Evolutionary conservation across 2,113 vertebrate species (phyloP), one percentile per base, ranked within the genome.

Genomic region (Oxyruncus cristatus): DNA sequence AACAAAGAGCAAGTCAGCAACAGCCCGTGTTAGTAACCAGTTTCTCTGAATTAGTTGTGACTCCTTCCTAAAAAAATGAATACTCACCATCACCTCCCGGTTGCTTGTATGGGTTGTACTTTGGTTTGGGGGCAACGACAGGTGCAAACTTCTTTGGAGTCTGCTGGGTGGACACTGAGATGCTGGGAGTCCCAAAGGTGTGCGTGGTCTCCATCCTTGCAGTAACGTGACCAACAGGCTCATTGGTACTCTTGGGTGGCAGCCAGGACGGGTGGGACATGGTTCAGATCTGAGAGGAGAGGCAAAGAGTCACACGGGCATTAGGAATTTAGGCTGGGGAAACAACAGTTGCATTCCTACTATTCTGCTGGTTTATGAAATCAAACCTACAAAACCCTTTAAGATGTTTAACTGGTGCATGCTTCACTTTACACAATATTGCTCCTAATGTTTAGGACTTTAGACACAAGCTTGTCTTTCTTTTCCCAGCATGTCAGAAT

Each of bases 161-260:
- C 96, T 99, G 99, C 72, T 99, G 99, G 90, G 99, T 99, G 33
- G 99, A 99, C 75, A 99, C 96, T 0, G 99, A 99, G 97, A 99
- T 99, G 96, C 99, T 99, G 27, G 99, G 98, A 12, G 98, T 99
- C 11, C 99, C 99, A 95, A 99, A 97, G 76, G 98, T 98, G n/a
- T 99, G 98, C 3, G 99, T 99, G 42, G 99, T 99, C 98, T 99
- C 99, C 99, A 99, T 99, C 85, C 99, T 98, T 15, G 99, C 99
- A n/a, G 98, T 93, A 90, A 99, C 98, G 7, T 99, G 99, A 66
- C 99, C 99, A 12, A 98, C 92, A 66, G 98, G 98, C 59, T 99
- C 98, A 3, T 96, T 97, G 53, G 98, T 97, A 58, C 97, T 98
- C 97, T 98, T 98, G 32, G 98, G 98, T 27, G 97, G 98, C 95